A percentile compares a stretch with the other conserved stretches of the same genome.
Conservation (phyloP, 2,113 vertebrate species). For the Anser brachyrhynchus region DNA sequence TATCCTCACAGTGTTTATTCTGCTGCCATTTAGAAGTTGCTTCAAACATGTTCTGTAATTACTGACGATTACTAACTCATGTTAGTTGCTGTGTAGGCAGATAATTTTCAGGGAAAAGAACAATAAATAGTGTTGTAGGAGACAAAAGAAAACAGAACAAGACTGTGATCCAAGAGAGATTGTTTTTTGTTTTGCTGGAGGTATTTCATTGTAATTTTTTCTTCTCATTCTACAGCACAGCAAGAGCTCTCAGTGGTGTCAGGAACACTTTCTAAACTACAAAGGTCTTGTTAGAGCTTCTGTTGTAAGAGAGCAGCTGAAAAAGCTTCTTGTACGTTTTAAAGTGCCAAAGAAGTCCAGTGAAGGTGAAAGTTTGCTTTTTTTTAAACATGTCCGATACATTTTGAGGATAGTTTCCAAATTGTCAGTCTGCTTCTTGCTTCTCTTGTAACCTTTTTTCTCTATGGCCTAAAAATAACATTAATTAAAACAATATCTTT, state of each 20-base stretch:
- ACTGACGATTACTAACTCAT: not conserved
- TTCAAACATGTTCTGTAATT: not conserved
- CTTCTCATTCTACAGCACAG: slow-evolving; percentile 82
- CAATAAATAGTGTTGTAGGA: not conserved
- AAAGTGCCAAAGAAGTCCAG: slow-evolving; percentile 94
- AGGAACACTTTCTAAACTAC: slow-evolving; percentile 97
- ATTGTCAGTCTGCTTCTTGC: not conserved
- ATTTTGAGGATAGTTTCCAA: not conserved
- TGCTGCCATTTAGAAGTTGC: not conserved
- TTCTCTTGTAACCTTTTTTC: not conserved
- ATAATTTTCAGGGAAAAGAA: not conserved
- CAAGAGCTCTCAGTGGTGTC: slow-evolving; percentile 98
- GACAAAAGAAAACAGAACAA: not conserved
- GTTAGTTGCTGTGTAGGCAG: not conserved
- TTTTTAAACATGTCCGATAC: not conserved
- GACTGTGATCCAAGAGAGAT: not conserved
- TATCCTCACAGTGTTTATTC: not conserved
- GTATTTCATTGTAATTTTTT: not conserved
- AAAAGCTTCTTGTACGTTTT: slow-evolving; percentile 95
- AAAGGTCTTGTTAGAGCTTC: slow-evolving; percentile 92
- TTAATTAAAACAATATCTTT: not conserved
- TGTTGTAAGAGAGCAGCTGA: slow-evolving; percentile 93
- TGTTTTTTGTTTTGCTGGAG: not conserved
- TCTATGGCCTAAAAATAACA: not conserved
- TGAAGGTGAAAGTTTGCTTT: slow-evolving; percentile 81